Percentiles rank a stretch among this genome's conserved stretches.
phyloP scores from a whole-genome alignment of 2,888 invertebrate species.

The Lordiphosa andalusiaca region DNA sequence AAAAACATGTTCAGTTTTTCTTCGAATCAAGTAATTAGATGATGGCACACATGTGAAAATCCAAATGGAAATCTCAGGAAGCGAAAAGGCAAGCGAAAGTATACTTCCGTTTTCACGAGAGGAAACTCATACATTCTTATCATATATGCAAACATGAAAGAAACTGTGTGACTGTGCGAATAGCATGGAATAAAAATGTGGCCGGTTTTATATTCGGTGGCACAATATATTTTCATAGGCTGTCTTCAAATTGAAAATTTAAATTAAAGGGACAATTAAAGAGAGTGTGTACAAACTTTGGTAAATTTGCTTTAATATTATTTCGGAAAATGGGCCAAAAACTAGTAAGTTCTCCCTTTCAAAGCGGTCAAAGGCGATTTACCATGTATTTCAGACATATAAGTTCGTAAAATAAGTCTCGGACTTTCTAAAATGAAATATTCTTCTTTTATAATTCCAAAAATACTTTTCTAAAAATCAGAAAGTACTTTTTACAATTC shows the following conservation, averaged over 20 bases:
- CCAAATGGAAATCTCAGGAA: conserved; percentile 5
- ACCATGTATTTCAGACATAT: no score
- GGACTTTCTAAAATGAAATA: no score
- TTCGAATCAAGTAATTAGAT: conserved; percentile 10
- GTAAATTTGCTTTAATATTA: no score
- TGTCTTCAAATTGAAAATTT: not conserved
- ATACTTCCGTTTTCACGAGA: not conserved
- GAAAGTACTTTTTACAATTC: no score
- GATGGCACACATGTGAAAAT: not conserved
- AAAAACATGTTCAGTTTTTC: conserved; percentile 18
- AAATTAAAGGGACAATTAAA: no score
- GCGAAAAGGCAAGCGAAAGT: not conserved
- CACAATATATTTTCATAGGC: conserved; percentile 16
- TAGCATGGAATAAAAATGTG: conserved; percentile 1
- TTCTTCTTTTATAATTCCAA: no score
- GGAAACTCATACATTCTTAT: conserved; percentile 32
- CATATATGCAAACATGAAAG: conserved; percentile 32
- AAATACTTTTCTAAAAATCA: no score
- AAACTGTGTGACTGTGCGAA: conserved; percentile 6
- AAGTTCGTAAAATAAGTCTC: no score
- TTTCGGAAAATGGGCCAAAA: no score
- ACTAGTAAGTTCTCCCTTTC: no score
- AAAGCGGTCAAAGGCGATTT: no score
- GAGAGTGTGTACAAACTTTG: no score
- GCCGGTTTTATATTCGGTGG: conserved; percentile 19